A percentile compares a stretch with the other conserved stretches of the same genome.
phyloP scores from a whole-genome alignment of 2,113 vertebrate genomes.

The Paradoxurus hermaphroditus region DNA sequence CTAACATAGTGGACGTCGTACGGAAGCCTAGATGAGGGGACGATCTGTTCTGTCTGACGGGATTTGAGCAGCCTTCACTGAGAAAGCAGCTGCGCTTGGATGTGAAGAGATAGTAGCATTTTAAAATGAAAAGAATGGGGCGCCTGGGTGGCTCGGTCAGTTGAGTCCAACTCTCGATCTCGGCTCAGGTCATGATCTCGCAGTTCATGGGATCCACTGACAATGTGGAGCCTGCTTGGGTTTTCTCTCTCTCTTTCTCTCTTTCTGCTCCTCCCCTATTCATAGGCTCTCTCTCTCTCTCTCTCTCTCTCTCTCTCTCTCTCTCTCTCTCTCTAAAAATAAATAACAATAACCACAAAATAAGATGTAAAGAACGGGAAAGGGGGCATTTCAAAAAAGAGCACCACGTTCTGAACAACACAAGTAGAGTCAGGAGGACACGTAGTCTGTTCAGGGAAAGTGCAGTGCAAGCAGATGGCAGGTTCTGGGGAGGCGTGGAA shows the following conservation, averaged over 20 bases:
- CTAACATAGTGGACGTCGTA: neutral
- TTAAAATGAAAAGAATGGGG: neutral
- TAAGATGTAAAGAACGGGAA: neutral
- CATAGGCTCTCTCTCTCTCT: too few relatives aligned
- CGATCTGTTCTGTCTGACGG: neutral
- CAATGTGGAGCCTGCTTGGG: too few relatives aligned
- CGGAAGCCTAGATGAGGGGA: neutral
- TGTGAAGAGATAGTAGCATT: neutral
- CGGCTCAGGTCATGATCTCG: too few relatives aligned
- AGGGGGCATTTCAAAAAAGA: neutral
- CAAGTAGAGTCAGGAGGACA: neutral
- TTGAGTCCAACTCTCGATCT: too few relatives aligned
- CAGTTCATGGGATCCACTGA: too few relatives aligned
- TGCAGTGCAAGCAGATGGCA: neutral
- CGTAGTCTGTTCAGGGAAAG: neutral
- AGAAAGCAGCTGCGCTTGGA: neutral
- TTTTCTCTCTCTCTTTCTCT: too few relatives aligned
- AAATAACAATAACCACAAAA: too few relatives aligned
- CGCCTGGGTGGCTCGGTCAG: too few relatives aligned
- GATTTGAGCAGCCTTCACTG: neutral
- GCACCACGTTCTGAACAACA: neutral
- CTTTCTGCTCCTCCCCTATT: too few relatives aligned
- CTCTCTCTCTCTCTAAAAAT: too few relatives aligned
- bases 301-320: too few relatives aligned
- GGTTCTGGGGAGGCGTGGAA: neutral